Percentiles rank a stretch among this genome's conserved stretches.
Evolutionary conservation across 1,140 invertebrate species (phyloP).

Genomic region (Macrobrachium rosenbergii): DNA sequence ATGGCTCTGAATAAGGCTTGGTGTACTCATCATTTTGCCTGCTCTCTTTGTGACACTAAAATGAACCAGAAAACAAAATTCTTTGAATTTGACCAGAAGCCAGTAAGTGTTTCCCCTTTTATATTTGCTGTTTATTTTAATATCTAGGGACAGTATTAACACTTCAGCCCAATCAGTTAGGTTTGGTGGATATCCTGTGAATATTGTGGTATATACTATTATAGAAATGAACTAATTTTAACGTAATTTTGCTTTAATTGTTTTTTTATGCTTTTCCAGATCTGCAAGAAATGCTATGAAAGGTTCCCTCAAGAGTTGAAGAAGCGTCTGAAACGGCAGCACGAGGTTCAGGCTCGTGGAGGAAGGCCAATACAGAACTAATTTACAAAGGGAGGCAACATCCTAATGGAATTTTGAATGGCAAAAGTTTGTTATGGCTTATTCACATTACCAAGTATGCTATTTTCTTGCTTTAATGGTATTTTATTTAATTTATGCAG

Average conservation of each 20-base stretch:
- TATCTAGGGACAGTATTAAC: not conserved
- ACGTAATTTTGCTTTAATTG: not conserved
- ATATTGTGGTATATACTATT: not conserved
- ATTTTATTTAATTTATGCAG: no score
- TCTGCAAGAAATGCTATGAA: slow-evolving; percentile 99
- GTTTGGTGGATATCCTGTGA: no score
- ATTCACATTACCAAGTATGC: not conserved
- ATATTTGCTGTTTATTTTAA: not conserved
- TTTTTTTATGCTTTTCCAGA: slow-evolving; percentile 33
- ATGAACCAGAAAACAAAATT: slow-evolving; percentile 99
- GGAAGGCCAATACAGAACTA: slow-evolving; percentile 53
- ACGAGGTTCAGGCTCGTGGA: slow-evolving; percentile 68
- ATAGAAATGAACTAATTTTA: not conserved
- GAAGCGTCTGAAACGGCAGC: slow-evolving; percentile 79
- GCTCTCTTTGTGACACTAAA: slow-evolving; percentile 96
- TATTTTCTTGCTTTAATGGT: no score
- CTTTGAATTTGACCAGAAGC: slow-evolving; percentile 98
- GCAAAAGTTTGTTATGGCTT: not conserved
- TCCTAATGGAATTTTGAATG: not conserved
- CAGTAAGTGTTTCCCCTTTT: slow-evolving; percentile 72
- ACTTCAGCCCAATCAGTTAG: no score
- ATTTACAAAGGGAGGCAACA: not conserved
- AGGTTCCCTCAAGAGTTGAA: slow-evolving; percentile 95
- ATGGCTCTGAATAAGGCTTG: slow-evolving; percentile 99
- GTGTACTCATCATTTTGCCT: slow-evolving; percentile 99